Percentiles rank a stretch among this genome's conserved stretches.
phyloP scores from a whole-genome alignment of 2,113 vertebrate species.

The Anolis carolinensis region DNA sequence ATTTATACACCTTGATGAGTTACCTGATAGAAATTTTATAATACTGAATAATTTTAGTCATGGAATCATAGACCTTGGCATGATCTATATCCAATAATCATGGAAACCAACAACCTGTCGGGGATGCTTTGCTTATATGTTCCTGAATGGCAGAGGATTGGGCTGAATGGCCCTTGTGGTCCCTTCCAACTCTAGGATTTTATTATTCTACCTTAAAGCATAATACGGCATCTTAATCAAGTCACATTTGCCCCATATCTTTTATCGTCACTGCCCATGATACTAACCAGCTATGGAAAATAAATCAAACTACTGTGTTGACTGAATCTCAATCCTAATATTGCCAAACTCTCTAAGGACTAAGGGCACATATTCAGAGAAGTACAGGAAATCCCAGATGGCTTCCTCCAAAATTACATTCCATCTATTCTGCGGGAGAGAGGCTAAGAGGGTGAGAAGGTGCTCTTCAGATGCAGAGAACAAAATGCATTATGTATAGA shows the following conservation, averaged over 20 bases:
- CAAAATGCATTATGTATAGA: slow-evolving; percentile 19
- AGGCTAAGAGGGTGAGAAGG: background rate
- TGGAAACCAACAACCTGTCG: background rate
- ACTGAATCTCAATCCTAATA: background rate
- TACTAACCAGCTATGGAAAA: background rate
- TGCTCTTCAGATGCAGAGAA: slow-evolving; percentile 30
- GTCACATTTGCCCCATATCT: background rate
- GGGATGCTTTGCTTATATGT: too few relatives aligned
- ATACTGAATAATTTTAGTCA: background rate
- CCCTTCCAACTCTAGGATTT: too few relatives aligned
- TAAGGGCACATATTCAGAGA: background rate
- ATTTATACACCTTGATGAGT: background rate
- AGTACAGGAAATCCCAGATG: background rate
- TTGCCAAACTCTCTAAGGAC: background rate
- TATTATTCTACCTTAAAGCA: too few relatives aligned
- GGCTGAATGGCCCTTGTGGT: too few relatives aligned
- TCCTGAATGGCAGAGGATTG: too few relatives aligned
- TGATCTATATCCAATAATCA: background rate
- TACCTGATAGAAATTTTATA: background rate
- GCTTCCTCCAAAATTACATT: background rate
- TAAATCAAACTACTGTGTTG: background rate
- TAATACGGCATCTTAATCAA: too few relatives aligned
- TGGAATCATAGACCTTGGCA: background rate
- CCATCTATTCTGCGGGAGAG: background rate
- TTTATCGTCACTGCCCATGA: background rate